Evolutionary conservation across 2,797 vertebrate genomes (phyloP).

Genomic region (Sitta carolinensis): DNA sequence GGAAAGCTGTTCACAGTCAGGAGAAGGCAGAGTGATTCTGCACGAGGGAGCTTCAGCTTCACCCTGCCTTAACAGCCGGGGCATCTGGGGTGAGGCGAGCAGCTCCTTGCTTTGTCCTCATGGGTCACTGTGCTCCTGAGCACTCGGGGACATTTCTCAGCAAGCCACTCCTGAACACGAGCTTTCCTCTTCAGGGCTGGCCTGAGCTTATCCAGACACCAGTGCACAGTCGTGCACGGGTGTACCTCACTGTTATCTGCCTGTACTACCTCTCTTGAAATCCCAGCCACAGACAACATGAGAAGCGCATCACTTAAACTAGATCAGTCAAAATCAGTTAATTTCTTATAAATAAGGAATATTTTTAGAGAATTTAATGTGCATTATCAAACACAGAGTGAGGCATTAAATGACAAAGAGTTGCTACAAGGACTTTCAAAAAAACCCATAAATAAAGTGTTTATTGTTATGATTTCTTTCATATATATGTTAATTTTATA

Average conservation of each 20-base stretch:
- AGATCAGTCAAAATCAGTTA: background rate
- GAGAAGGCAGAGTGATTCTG: background rate
- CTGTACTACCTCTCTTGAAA: background rate
- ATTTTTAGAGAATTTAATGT: background rate
- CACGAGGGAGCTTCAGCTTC: background rate
- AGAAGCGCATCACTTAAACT: background rate
- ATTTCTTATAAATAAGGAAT: background rate
- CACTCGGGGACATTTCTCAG: accelerated
- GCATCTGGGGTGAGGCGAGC: background rate
- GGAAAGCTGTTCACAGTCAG: accelerated
- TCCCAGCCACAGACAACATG: background rate
- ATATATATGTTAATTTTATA: background rate
- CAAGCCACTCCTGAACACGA: accelerated
- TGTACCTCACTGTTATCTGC: too few species aligned
- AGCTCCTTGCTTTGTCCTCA: accelerated
- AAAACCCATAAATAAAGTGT: background rate
- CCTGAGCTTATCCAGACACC: background rate
- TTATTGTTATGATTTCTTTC: background rate
- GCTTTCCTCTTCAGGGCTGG: background rate
- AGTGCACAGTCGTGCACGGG: too few species aligned
- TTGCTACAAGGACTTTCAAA: slow-evolving; percentile 7
- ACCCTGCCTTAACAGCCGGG: background rate
- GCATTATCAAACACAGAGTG: background rate
- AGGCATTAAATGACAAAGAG: background rate
- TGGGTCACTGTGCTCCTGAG: background rate